Base-by-base conservation (phyloP, 2,888 invertebrate genomes). In the Dascillus cervinus region DNA sequence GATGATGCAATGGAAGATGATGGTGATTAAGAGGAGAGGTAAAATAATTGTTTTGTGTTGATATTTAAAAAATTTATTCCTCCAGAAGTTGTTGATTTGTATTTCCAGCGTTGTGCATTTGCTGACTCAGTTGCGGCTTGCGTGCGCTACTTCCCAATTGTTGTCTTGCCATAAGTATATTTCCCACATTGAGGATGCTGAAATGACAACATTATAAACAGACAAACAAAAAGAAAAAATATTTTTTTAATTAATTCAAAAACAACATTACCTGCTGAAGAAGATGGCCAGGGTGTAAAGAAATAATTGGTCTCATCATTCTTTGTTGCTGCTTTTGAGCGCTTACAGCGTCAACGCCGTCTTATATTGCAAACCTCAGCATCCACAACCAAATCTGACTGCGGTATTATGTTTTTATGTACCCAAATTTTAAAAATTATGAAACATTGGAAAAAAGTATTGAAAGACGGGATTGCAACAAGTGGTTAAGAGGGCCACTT, bases 1-100 rank as follows among this genome's bases (percentile, higher is more conserved):
- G 98, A 98, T 64, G 98, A 98, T 69, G 98, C 97, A 1, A 94
- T 99, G 86, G 97, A 91, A 52, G 97, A 89, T 44, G 97, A 95
- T 58, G 95, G 82, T 24, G 98, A 99, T 60, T 95, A 96, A 61
- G 95, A 96, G 58, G 97, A 98, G 69, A 92, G 84, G 88, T 86
- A 62, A 13, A 47, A 42, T 34, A 6, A 11, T 30, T 34, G 17
- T 8, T 17, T 17, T 17, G 17, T 17, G 17, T 17, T 6, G 5
- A 6, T 17, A 17, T 17, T 17, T 17, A 6, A 6, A 17, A 6
- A 17, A 17, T n/a, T n/a, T n/a, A n/a, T n/a, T 72, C 72, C 23
- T 72, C 72, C 44, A 69, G 71, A 36, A 67, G 69, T 42, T 67
- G 68, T 37, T 64, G 64, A 32, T 64, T 66, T 17, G 62, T 61